Evolutionary conservation across 2,797 vertebrate species (phyloP).

Genomic region (Sebastes jordani): DNA sequence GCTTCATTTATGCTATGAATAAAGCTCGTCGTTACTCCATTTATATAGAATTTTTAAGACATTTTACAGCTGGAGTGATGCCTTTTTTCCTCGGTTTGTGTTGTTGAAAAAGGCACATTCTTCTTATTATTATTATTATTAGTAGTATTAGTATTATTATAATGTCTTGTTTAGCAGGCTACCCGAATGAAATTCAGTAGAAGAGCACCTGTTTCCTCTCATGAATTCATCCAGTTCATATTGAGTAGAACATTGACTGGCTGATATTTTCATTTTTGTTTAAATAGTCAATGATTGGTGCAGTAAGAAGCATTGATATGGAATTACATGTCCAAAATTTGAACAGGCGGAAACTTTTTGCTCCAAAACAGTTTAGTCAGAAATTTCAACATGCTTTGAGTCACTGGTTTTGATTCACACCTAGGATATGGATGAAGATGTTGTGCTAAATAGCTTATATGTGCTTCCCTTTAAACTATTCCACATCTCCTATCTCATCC

Average conservation of each 20-base stretch:
- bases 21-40: neutral
- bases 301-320: neutral
- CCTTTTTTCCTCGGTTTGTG: neutral
- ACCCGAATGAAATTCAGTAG: neutral
- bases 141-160: no score
- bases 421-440: neutral
- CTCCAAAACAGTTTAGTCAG: neutral
- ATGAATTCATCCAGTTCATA: neutral
- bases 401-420: slow-evolving; percentile 12
- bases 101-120: neutral
- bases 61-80: neutral
- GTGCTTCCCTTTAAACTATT: neutral
- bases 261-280: neutral
- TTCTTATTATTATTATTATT: neutral
- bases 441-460: neutral
- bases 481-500: neutral
- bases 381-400: neutral
- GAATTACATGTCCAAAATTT: neutral
- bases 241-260: neutral
- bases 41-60: neutral
- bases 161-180: neutral
- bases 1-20: neutral
- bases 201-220: neutral
- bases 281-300: neutral
- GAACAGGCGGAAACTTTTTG: neutral